Conservation (phyloP, 2,888 invertebrate species). For the Odiellus spinosus region DNA sequence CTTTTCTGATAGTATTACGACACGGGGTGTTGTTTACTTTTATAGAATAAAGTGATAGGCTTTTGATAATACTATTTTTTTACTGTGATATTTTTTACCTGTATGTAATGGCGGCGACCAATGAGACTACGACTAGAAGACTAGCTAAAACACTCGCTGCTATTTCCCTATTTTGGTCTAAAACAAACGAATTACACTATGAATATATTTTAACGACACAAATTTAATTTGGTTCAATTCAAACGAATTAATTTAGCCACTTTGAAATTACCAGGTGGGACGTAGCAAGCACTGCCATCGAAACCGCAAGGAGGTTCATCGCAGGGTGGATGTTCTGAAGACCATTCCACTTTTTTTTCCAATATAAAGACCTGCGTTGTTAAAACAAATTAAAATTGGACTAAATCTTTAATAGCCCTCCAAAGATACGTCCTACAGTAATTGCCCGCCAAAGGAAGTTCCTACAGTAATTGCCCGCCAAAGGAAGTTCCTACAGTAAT, state of each 20-base stretch:
- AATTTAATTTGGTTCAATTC: background rate
- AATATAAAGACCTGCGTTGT: slow-evolving; percentile 5
- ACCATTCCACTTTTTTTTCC: slow-evolving; percentile 40
- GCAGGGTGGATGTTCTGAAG: slow-evolving; percentile 55
- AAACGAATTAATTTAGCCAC: slow-evolving; percentile 44
- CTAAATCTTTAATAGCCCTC: too few relatives aligned
- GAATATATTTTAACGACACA: background rate
- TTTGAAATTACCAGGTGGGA: slow-evolving; percentile 56
- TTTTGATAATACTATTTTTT: too few relatives aligned
- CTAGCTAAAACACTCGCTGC: slow-evolving; percentile 65
- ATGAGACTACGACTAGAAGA: slow-evolving; percentile 63
- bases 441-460: too few relatives aligned
- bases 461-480: too few relatives aligned
- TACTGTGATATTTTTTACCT: too few relatives aligned
- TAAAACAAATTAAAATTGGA: too few relatives aligned
- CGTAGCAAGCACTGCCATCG: slow-evolving; percentile 67
- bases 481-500: too few relatives aligned
- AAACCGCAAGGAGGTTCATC: slow-evolving; percentile 93
- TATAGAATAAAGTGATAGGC: too few relatives aligned
- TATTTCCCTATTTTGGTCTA: slow-evolving; percentile 36
- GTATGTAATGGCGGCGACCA: slow-evolving; percentile 74
- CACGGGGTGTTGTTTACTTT: too few relatives aligned
- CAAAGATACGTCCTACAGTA: too few relatives aligned
- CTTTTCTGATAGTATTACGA: too few relatives aligned
- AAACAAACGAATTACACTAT: slow-evolving; percentile 4